A percentile compares a stretch with the other conserved stretches of the same genome.
Evolutionary conservation across 1,140 invertebrate genomes (phyloP).

Genomic region (Scaptomyza montana): DNA sequence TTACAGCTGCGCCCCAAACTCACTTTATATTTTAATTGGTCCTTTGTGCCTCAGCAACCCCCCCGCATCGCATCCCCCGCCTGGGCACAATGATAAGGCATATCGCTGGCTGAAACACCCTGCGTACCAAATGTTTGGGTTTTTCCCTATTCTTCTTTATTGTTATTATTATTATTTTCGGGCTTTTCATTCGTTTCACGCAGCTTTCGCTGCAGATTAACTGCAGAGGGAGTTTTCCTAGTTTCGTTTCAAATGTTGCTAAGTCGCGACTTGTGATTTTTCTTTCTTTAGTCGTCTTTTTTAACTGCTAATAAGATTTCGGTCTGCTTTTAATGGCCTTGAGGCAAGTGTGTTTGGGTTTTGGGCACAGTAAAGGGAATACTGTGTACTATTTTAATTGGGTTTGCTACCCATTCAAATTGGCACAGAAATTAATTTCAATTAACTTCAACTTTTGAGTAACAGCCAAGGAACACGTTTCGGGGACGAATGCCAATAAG

Average conservation of each 20-base stretch:
- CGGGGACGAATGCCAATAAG: slow-evolving; percentile 26
- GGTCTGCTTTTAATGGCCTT: slow-evolving; percentile 69
- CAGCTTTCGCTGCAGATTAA: slow-evolving; percentile 77
- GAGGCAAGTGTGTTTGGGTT: slow-evolving; percentile 6
- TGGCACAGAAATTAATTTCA: slow-evolving; percentile 78
- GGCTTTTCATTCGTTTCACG: slow-evolving; percentile 80
- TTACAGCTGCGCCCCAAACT: slow-evolving; percentile 39
- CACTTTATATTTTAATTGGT: slow-evolving; percentile 80
- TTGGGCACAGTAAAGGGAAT: neutral
- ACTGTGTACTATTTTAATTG: slow-evolving; percentile 62
- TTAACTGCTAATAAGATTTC: slow-evolving; percentile 83
- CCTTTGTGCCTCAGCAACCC: slow-evolving; percentile 68
- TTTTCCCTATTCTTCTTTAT: slow-evolving; percentile 60
- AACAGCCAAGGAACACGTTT: slow-evolving; percentile 29
- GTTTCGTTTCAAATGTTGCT: slow-evolving; percentile 36
- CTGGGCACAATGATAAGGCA: slow-evolving; percentile 40
- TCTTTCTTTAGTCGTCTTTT: slow-evolving; percentile 24
- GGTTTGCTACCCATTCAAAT: slow-evolving; percentile 71
- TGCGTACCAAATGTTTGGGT: slow-evolving; percentile 28
- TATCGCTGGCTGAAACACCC: slow-evolving; percentile 45
- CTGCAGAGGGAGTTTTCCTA: slow-evolving; percentile 58
- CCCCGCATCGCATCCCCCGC: slow-evolving; percentile 15
- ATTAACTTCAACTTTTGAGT: slow-evolving; percentile 63
- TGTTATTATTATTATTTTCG: slow-evolving; percentile 82
- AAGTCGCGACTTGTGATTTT: slow-evolving; percentile 55